Conservation (phyloP, 2,797 vertebrate species). For the Rhadinocentrus ornatus region DNA sequence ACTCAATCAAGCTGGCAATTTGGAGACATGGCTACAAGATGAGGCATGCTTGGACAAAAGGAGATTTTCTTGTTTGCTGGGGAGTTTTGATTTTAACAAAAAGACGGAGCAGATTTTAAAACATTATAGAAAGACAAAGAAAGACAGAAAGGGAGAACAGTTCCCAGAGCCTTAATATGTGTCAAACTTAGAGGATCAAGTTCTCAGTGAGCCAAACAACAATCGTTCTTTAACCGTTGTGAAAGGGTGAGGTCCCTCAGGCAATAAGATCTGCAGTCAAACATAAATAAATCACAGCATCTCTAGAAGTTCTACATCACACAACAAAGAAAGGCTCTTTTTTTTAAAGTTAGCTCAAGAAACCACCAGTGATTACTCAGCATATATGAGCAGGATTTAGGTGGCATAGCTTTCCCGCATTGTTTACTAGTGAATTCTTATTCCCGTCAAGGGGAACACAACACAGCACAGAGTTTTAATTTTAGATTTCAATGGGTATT, state of each 20-base stretch:
- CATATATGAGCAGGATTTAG: slow-evolving; percentile 40
- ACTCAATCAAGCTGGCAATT: slow-evolving; percentile 63
- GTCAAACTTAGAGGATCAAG: slow-evolving; percentile 72
- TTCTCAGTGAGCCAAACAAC: slow-evolving; percentile 74
- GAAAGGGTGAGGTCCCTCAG: slow-evolving; percentile 56
- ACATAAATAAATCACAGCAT: slow-evolving; percentile 76
- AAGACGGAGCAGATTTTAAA: slow-evolving; percentile 25
- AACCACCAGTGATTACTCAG: slow-evolving; percentile 69
- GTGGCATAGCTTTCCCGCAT: slow-evolving; percentile 32
- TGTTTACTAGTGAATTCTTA: slow-evolving; percentile 49
- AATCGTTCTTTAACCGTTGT: slow-evolving; percentile 74
- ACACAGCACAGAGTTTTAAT: slow-evolving; percentile 32
- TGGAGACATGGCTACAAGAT: slow-evolving; percentile 51
- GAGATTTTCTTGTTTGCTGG: slow-evolving; percentile 54
- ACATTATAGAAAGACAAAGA: slow-evolving; percentile 16
- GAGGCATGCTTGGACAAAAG: slow-evolving; percentile 48
- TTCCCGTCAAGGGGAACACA: slow-evolving; percentile 31
- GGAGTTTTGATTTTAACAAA: slow-evolving; percentile 48
- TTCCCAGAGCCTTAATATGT: slow-evolving; percentile 77
- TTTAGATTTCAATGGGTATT: slow-evolving; percentile 39
- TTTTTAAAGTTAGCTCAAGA: slow-evolving; percentile 55
- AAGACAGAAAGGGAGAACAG: slow-evolving; percentile 47
- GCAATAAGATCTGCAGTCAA: slow-evolving; percentile 66
- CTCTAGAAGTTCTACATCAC: slow-evolving; percentile 67
- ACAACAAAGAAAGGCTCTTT: slow-evolving; percentile 45